phyloP scores from a whole-genome alignment of 2,888 invertebrate genomes.

The Pseudococcus longispinus region DNA sequence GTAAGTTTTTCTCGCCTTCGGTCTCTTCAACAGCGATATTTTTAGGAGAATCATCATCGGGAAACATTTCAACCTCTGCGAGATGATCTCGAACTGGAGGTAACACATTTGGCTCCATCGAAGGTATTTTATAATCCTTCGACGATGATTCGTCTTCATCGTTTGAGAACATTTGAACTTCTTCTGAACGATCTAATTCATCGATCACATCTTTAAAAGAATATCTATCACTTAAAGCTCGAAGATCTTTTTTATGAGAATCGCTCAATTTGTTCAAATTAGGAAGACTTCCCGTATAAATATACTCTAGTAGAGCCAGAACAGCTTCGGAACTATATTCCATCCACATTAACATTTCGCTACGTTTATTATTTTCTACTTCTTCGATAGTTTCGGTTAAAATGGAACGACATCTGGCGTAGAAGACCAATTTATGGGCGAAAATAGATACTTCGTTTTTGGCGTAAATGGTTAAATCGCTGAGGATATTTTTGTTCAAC shows the following conservation, averaged over 20 bases:
- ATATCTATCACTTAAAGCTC: constrained; percentile 38
- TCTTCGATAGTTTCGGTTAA: constrained; percentile 61
- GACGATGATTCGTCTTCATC: neutral
- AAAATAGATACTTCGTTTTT: constrained; percentile 63
- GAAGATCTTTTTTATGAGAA: constrained; percentile 60
- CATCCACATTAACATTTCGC: constrained; percentile 59
- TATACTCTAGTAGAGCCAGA: constrained; percentile 56
- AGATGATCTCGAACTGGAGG: neutral
- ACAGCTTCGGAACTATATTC: constrained; percentile 56
- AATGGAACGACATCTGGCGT: constrained; percentile 63
- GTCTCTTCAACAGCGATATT: neutral
- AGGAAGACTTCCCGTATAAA: constrained; percentile 54
- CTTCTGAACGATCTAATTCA: constrained; percentile 4
- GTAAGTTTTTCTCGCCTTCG: constrained; percentile 43
- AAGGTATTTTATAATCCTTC: neutral
- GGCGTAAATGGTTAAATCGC: constrained; percentile 64
- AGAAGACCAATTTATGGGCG: constrained; percentile 64
- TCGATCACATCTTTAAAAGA: neutral
- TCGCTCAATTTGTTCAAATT: constrained; percentile 51
- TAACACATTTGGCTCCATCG: no score
- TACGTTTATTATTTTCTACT: constrained; percentile 54
- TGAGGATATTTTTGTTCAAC: constrained; percentile 62
- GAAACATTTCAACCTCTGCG: neutral
- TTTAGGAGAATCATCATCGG: neutral
- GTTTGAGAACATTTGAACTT: neutral